Evolutionary conservation across 2,888 invertebrate genomes (phyloP).

Genomic region (Aleiodes alternator): DNA sequence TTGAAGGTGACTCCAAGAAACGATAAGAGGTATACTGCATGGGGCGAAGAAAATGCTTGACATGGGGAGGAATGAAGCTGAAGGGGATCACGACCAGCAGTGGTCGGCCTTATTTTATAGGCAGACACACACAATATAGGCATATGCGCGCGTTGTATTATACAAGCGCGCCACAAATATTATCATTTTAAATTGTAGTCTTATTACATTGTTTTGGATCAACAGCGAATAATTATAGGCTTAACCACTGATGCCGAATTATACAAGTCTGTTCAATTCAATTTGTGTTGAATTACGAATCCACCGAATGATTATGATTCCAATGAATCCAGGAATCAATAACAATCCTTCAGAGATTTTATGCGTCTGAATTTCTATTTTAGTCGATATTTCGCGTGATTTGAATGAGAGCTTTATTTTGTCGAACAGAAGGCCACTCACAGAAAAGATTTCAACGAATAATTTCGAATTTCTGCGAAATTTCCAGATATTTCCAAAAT

Average conservation of each 20-base stretch:
- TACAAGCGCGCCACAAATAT: constrained; percentile 58
- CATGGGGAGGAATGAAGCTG: constrained; percentile 41
- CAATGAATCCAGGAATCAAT: neutral
- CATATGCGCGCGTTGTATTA: constrained; percentile 52
- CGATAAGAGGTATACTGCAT: too few species aligned
- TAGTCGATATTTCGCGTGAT: too few species aligned
- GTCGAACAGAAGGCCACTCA: too few species aligned
- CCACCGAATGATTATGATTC: neutral
- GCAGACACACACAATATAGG: constrained; percentile 39
- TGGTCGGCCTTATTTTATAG: constrained; percentile 59
- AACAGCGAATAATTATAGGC: constrained; percentile 65
- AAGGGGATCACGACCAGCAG: constrained; percentile 62
- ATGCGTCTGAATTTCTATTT: neutral
- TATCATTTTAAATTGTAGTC: constrained; percentile 63
- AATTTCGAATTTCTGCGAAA: too few species aligned
- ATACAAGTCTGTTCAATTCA: constrained; percentile 68
- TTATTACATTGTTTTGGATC: constrained; percentile 66
- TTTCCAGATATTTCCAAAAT: too few species aligned
- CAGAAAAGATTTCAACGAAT: too few species aligned
- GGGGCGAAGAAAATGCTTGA: too few species aligned
- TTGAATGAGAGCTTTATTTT: too few species aligned
- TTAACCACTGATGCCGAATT: constrained; percentile 62
- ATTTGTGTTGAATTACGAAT: constrained; percentile 32
- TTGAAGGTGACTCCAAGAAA: too few species aligned
- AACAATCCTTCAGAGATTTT: neutral